Evolutionary conservation across 1,140 invertebrate genomes (phyloP).

Genomic region (Delia radicum): DNA sequence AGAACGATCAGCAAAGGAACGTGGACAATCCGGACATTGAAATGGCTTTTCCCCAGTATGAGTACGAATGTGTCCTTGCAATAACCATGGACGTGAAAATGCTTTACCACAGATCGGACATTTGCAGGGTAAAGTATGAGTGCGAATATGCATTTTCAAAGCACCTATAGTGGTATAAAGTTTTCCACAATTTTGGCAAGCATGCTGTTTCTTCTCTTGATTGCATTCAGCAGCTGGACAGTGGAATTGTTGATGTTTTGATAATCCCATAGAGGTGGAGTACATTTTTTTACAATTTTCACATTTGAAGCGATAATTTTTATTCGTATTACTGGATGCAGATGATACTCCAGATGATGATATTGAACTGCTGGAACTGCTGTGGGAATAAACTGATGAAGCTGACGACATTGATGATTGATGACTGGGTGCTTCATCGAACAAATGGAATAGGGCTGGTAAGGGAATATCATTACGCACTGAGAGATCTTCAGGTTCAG

Average conservation of each 20-base stretch:
- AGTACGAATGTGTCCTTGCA: slow-evolving; percentile 92
- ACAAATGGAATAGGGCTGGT: slow-evolving; percentile 50
- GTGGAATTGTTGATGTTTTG: slow-evolving; percentile 95
- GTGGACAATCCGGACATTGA: slow-evolving; percentile 88
- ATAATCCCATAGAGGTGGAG: slow-evolving; percentile 90
- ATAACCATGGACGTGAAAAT: slow-evolving; percentile 93
- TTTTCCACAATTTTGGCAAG: slow-evolving; percentile 60
- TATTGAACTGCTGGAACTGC: slow-evolving; percentile 32
- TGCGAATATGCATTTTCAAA: slow-evolving; percentile 71
- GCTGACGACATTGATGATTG: slow-evolving; percentile 21
- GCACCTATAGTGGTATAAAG: slow-evolving; percentile 61
- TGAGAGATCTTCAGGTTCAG: slow-evolving; percentile 53
- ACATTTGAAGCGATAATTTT: slow-evolving; percentile 78
- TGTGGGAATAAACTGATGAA: slow-evolving; percentile 19
- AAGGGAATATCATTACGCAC: slow-evolving; percentile 51
- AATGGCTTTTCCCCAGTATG: slow-evolving; percentile 92
- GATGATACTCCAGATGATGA: not conserved
- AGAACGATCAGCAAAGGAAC: slow-evolving; percentile 94
- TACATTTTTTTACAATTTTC: slow-evolving; percentile 92
- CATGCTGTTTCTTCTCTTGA: slow-evolving; percentile 58
- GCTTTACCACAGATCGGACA: slow-evolving; percentile 95
- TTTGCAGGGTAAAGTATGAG: slow-evolving; percentile 91
- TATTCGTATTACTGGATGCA: slow-evolving; percentile 33
- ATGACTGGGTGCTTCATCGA: slow-evolving; percentile 41
- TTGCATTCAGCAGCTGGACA: slow-evolving; percentile 67